These are phyloP conservation scores for Patella ulyssiponensis DNA, from an alignment of 2,888 invertebrate genomes.

Conservation along the genomic window DNA sequence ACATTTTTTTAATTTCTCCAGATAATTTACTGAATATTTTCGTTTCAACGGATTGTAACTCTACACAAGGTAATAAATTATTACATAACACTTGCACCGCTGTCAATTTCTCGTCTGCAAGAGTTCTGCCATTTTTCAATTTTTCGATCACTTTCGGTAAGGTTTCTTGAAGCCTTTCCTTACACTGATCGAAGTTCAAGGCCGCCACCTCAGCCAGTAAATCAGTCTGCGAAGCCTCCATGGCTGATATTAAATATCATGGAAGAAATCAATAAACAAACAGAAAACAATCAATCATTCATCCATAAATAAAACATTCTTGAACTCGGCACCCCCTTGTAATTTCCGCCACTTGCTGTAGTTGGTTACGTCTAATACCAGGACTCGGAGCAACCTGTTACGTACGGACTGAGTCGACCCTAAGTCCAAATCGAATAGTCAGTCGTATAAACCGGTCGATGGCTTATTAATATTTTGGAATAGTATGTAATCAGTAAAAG, in stretches of 20 bases:
- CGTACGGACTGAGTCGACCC: no score
- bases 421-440: no score
- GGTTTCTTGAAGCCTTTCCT: constrained; percentile 49
- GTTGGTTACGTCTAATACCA: no score
- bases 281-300: no score
- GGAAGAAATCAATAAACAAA: no score
- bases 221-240: constrained; percentile 40
- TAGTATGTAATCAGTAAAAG: no score
- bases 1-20: neutral
- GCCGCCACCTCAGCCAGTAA: constrained; percentile 58
- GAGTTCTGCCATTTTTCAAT: neutral
- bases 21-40: constrained; percentile 49
- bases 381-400: no score
- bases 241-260: neutral
- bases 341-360: no score
- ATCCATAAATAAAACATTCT: no score
- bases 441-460: no score
- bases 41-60: constrained; percentile 47
- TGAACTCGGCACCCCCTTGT: no score
- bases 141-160: constrained; percentile 55
- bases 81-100: constrained; percentile 51
- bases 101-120: neutral
- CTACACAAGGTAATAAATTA: constrained; percentile 56
- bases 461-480: no score
- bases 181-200: constrained; percentile 55